A percentile compares a stretch with the other conserved stretches of the same genome.
phyloP scores from a whole-genome alignment of 2,113 vertebrate genomes.

The Sardina pilchardus region DNA sequence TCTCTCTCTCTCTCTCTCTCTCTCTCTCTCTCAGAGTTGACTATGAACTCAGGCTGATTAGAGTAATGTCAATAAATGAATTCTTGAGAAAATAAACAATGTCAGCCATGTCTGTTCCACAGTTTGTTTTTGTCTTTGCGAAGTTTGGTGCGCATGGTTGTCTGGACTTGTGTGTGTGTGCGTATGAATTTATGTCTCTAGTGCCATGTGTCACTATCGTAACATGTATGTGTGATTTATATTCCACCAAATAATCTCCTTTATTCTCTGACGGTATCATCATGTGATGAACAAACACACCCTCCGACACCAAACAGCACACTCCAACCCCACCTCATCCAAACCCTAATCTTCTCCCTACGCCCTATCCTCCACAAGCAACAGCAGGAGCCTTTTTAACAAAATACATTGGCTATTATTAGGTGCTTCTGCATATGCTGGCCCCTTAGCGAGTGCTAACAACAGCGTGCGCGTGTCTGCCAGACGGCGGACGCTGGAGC shows the following conservation, averaged over 20 bases:
- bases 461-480: conserved; percentile 19
- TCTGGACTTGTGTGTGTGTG: neutral
- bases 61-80: neutral
- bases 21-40: neutral
- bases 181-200: neutral
- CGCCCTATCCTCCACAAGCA: neutral
- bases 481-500: conserved; percentile 31
- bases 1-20: neutral
- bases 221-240: neutral
- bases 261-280: neutral
- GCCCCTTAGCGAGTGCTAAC: conserved; percentile 46
- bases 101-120: neutral
- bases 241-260: neutral
- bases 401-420: conserved; percentile 38
- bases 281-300: neutral
- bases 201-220: neutral
- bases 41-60: neutral
- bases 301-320: neutral
- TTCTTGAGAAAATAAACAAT: neutral
- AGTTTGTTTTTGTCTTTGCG: neutral
- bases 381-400: conserved; percentile 20
- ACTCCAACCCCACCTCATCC: neutral
- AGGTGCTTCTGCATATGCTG: conserved; percentile 36
- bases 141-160: neutral
- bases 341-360: neutral